phyloP scores from a whole-genome alignment of 2,888 invertebrate species.

The Chaitophorus viminalis region DNA sequence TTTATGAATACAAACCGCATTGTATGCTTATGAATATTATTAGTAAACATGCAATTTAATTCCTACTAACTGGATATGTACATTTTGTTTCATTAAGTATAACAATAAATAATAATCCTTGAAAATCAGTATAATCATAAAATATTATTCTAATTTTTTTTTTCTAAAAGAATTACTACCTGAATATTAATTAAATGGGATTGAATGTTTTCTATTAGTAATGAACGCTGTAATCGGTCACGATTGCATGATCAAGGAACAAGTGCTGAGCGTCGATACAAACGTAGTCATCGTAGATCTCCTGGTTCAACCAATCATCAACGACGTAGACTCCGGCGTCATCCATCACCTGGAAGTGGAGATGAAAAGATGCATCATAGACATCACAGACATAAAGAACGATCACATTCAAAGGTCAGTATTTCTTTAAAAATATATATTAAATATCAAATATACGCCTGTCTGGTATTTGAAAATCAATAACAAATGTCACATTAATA shows the following conservation, averaged over 20 bases:
- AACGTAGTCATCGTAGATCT: conserved; percentile 85
- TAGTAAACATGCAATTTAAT: neutral
- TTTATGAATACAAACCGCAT: neutral
- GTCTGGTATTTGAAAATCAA: conserved; percentile 48
- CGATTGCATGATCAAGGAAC: conserved; percentile 78
- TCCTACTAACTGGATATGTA: neutral
- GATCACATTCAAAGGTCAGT: conserved; percentile 61
- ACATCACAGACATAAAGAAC: conserved; percentile 64
- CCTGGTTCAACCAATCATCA: conserved; percentile 80
- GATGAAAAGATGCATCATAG: conserved; percentile 63
- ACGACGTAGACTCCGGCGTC: conserved; percentile 63
- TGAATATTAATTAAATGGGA: neutral
- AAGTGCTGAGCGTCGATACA: conserved; percentile 84
- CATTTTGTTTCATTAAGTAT: neutral
- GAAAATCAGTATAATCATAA: conserved; percentile 29
- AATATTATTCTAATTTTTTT: neutral
- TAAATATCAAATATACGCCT: conserved; percentile 1
- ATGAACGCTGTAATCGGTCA: conserved; percentile 72
- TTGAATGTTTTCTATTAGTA: conserved; percentile 68
- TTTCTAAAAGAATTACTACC: neutral
- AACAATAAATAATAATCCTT: too few species aligned
- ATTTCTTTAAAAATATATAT: conserved; percentile 27
- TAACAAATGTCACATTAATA: conserved; percentile 56
- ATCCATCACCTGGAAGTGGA: conserved; percentile 60
- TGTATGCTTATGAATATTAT: conserved; percentile 1